Percentiles rank a stretch among this genome's conserved stretches.
Evolutionary conservation across 2,888 invertebrate species (phyloP).

Genomic region (Linyphia triangularis): DNA sequence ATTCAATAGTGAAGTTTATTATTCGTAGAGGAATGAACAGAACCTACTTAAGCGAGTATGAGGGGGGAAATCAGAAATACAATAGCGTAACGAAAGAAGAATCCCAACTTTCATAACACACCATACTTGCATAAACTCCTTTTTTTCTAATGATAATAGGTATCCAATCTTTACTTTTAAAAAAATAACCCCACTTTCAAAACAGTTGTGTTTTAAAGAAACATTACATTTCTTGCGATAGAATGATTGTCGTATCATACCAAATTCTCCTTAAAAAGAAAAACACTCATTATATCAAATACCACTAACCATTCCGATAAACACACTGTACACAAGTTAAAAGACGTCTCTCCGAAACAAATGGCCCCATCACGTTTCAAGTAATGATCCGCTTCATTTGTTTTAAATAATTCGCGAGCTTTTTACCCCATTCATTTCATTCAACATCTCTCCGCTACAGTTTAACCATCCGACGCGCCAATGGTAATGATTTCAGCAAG

Average conservation of each 20-base stretch:
- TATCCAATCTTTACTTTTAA: neutral
- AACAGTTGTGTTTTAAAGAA: neutral
- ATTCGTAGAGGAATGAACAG: no score
- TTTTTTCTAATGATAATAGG: neutral
- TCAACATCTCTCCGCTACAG: neutral
- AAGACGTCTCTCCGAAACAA: neutral
- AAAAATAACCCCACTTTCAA: neutral
- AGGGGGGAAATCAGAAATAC: neutral
- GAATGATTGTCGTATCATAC: neutral
- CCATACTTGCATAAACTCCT: slow-evolving; percentile 3
- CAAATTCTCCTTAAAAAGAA: neutral
- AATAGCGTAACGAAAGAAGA: neutral
- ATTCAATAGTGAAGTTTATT: no score
- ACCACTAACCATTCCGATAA: neutral
- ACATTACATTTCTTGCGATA: neutral
- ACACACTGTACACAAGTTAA: no score
- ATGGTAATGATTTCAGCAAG: slow-evolving; percentile 5
- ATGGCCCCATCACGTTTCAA: neutral
- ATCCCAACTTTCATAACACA: neutral
- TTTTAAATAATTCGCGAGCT: neutral
- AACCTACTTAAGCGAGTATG: no score
- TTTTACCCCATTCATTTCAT: neutral
- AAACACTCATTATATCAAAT: neutral
- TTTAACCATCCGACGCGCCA: neutral
- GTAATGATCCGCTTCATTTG: neutral